Percentiles rank a stretch among this genome's conserved stretches.
These are phyloP conservation scores for Epirrhoe tristata DNA, from an alignment of 2,888 invertebrate genomes.

Conservation along the genomic window DNA sequence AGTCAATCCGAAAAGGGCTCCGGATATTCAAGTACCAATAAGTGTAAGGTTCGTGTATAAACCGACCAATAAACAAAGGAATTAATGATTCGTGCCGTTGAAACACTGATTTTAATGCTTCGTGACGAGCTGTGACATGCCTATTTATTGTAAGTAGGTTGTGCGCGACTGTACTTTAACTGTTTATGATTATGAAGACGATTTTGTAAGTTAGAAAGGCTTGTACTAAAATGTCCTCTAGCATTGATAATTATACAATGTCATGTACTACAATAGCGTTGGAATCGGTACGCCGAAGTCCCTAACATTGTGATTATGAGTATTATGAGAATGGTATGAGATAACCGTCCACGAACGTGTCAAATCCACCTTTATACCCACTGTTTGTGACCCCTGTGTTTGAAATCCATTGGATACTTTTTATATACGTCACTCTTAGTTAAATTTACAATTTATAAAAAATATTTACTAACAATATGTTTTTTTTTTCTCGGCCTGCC, in stretches of 20 bases:
- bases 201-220: slow-evolving; percentile 12
- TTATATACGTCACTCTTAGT: too few species aligned
- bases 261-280: neutral
- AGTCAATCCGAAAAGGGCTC: slow-evolving; percentile 31
- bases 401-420: too few species aligned
- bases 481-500: too few species aligned
- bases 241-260: slow-evolving; percentile 3
- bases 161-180: slow-evolving; percentile 43
- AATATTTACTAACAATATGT: too few species aligned
- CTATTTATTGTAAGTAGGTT: slow-evolving; percentile 57
- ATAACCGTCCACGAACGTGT: too few species aligned
- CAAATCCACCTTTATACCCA: too few species aligned
- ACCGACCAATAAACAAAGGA: slow-evolving; percentile 72
- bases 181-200: slow-evolving; percentile 40
- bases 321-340: too few species aligned
- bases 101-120: slow-evolving; percentile 81
- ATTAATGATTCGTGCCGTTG: slow-evolving; percentile 77
- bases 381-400: too few species aligned
- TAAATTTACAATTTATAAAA: too few species aligned
- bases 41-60: slow-evolving; percentile 65
- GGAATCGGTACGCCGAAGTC: too few species aligned
- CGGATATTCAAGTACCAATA: slow-evolving; percentile 40
- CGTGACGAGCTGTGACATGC: slow-evolving; percentile 71
- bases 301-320: too few species aligned
- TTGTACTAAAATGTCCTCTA: slow-evolving; percentile 35